These are phyloP conservation scores for Forficula auricularia DNA, from an alignment of 1,140 invertebrate species.

Conservation along the genomic window DNA sequence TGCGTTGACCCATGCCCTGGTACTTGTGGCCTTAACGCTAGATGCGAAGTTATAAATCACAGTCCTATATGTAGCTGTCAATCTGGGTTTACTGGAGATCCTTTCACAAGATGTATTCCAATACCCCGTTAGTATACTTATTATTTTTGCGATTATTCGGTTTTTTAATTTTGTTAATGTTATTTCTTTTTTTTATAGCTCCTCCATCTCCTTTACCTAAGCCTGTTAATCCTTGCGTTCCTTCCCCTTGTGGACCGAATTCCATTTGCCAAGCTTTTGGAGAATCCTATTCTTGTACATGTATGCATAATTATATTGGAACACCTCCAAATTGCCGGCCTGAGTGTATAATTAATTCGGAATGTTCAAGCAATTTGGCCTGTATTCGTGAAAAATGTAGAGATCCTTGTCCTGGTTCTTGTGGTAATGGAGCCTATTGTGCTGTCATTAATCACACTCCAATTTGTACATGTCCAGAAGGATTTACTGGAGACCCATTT, in stretches of 20 bases:
- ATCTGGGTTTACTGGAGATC: conserved; percentile 35
- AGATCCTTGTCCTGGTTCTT: conserved; percentile 55
- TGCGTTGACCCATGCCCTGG: conserved; percentile 41
- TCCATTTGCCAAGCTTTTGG: conserved; percentile 43
- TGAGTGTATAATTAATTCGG: conserved; percentile 43
- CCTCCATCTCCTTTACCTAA: conserved; percentile 18
- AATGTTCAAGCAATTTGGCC: conserved; percentile 38
- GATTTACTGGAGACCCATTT: conserved; percentile 48
- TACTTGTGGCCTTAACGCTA: conserved; percentile 38
- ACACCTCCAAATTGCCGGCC: conserved; percentile 46
- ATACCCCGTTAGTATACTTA: conserved; percentile 26
- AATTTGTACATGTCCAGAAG: conserved; percentile 38
- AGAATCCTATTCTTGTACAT: conserved; percentile 39
- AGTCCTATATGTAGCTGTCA: conserved; percentile 37
- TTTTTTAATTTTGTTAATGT: conserved; percentile 11
- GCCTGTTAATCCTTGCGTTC: conserved; percentile 40
- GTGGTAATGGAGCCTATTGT: conserved; percentile 40
- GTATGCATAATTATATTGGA: conserved; percentile 39
- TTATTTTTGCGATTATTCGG: conserved; percentile 1
- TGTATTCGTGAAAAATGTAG: conserved; percentile 44
- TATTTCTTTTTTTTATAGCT: conserved; percentile 5
- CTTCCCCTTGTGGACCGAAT: conserved; percentile 59
- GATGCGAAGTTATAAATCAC: conserved; percentile 38
- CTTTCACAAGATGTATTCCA: conserved; percentile 32
- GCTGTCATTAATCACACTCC: conserved; percentile 41